Conservation (phyloP, 2,888 invertebrate genomes). For the Hymenopus coronatus region DNA sequence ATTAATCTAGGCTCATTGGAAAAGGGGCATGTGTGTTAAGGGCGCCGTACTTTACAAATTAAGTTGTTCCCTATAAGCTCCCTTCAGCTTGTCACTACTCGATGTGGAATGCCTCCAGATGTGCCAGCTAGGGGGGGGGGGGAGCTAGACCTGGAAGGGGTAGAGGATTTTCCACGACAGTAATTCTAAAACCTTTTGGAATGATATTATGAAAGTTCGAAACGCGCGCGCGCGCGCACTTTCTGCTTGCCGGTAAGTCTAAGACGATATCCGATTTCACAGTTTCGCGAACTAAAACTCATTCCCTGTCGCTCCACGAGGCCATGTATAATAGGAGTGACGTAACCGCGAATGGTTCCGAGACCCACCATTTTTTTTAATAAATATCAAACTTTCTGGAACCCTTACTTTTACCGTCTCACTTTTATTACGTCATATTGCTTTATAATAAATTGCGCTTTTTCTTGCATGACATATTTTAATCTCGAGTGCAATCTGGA, state of each 20-base stretch:
- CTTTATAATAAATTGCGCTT: background rate
- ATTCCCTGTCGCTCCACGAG: slow-evolving; percentile 17
- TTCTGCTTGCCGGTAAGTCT: slow-evolving; percentile 7
- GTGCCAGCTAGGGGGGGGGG: background rate
- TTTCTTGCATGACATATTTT: background rate
- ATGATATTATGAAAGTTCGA: slow-evolving; percentile 31
- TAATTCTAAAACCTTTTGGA: slow-evolving; percentile 29
- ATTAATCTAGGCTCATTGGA: no score
- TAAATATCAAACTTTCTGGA: background rate
- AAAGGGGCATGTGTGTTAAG: no score
- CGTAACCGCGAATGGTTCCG: background rate
- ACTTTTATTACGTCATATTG: background rate
- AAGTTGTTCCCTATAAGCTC: background rate
- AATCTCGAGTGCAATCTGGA: background rate
- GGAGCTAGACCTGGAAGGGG: background rate
- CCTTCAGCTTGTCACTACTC: background rate
- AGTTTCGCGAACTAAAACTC: slow-evolving; percentile 28
- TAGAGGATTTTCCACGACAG: slow-evolving; percentile 25
- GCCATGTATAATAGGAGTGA: slow-evolving; percentile 24
- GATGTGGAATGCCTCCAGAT: slow-evolving; percentile 12
- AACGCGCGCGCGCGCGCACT: slow-evolving; percentile 15
- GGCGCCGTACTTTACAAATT: background rate
- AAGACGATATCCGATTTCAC: slow-evolving; percentile 31
- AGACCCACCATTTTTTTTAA: background rate
- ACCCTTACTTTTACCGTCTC: background rate